These are phyloP conservation scores for Ommatoiulus sabulosus DNA, from an alignment of 2,888 invertebrate species.

Conservation along the genomic window DNA sequence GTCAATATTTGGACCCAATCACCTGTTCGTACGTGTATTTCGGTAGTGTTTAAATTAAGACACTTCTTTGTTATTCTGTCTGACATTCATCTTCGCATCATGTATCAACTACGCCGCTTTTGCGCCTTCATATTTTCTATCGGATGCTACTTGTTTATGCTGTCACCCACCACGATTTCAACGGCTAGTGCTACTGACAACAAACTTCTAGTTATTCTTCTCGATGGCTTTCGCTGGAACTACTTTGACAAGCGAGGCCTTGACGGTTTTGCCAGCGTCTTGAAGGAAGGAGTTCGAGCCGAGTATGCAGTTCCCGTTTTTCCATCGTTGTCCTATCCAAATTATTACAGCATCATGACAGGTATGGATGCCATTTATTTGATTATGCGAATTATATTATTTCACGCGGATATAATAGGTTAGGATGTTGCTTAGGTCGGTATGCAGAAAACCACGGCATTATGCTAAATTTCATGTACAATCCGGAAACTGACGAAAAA, in stretches of 20 bases:
- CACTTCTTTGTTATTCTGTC: neutral
- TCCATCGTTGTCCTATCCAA: slow-evolving; percentile 57
- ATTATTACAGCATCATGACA: slow-evolving; percentile 56
- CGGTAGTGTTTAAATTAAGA: neutral
- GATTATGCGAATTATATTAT: neutral
- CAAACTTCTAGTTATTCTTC: slow-evolving; percentile 56
- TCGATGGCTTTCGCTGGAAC: slow-evolving; percentile 59
- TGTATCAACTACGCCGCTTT: neutral
- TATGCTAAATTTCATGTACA: slow-evolving; percentile 67
- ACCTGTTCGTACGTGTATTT: neutral
- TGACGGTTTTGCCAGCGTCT: slow-evolving; percentile 51
- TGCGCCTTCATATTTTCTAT: neutral
- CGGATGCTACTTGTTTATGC: neutral
- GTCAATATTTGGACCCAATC: neutral
- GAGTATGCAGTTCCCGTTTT: slow-evolving; percentile 57
- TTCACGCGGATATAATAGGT: neutral
- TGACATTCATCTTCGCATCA: neutral
- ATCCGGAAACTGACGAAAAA: slow-evolving; percentile 62
- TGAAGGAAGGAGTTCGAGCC: slow-evolving; percentile 55
- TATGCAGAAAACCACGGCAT: slow-evolving; percentile 67
- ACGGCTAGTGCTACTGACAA: neutral
- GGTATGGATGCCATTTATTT: slow-evolving; percentile 51
- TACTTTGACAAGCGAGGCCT: slow-evolving; percentile 56
- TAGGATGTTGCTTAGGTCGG: slow-evolving; percentile 61
- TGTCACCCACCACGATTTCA: neutral